phyloP scores from a whole-genome alignment of 2,888 invertebrate genomes.

The Cyclophora punctaria region DNA sequence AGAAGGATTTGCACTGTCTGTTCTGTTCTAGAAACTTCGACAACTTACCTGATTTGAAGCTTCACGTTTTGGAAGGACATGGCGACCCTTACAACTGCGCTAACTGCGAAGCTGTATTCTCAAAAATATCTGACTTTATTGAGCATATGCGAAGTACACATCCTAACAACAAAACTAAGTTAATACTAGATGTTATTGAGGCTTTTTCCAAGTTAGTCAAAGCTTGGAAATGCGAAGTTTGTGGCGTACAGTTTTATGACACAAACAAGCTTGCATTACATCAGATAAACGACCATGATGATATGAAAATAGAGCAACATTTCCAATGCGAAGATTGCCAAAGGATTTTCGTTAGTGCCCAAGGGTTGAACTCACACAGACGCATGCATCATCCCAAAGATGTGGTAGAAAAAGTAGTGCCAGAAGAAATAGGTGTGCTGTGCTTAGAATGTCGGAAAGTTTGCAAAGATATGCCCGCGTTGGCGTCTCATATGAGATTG shows the following conservation, averaged over 20 bases:
- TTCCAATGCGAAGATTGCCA: constrained; percentile 60
- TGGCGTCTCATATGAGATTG: constrained; percentile 58
- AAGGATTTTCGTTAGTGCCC: constrained; percentile 56
- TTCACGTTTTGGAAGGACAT: constrained; percentile 61
- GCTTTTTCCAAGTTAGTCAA: constrained; percentile 58
- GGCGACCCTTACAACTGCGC: constrained; percentile 41
- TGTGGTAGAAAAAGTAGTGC: constrained; percentile 35
- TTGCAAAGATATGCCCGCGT: constrained; percentile 53
- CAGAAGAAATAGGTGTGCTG: constrained; percentile 46
- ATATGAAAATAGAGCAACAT: constrained; percentile 46
- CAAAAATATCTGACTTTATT: constrained; percentile 56
- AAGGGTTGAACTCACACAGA: constrained; percentile 56
- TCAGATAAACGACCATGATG: constrained; percentile 55
- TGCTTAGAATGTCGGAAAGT: constrained; percentile 64
- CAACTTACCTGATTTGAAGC: constrained; percentile 53
- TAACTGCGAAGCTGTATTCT: constrained; percentile 20
- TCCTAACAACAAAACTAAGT: constrained; percentile 54
- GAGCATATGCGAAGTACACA: constrained; percentile 57
- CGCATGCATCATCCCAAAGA: constrained; percentile 53
- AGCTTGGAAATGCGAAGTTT: constrained; percentile 70
- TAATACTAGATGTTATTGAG: constrained; percentile 57
- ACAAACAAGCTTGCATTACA: constrained; percentile 61
- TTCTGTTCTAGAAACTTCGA: constrained; percentile 51
- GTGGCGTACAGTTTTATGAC: constrained; percentile 57
- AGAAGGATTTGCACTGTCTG: constrained; percentile 57